Conservation (phyloP, 2,113 vertebrate genomes). For the Corythoichthys haematopterus region DNA sequence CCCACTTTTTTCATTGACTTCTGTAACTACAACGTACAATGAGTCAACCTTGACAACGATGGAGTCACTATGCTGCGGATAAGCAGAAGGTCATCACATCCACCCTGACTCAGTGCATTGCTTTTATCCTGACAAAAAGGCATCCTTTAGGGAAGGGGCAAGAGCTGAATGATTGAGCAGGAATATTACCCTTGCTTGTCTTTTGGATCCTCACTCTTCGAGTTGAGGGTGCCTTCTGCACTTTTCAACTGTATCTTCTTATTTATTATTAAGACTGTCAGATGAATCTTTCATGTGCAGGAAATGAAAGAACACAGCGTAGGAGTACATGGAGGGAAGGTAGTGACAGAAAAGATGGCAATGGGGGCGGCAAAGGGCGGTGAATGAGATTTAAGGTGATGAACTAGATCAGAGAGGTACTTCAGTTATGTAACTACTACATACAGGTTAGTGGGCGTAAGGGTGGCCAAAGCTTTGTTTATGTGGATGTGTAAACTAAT, state of each 20-base stretch:
- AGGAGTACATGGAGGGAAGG: conserved; percentile 34
- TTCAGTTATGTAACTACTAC: conserved; percentile 7
- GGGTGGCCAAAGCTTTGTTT: conserved; percentile 12
- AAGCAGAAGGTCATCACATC: conserved; percentile 13
- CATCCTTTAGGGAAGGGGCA: background rate
- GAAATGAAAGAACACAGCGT: conserved; percentile 66
- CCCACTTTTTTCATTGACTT: background rate
- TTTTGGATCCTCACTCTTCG: conserved; percentile 32
- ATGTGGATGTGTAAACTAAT: conserved; percentile 15
- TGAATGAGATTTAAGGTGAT: conserved; percentile 5
- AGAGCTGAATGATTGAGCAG: conserved; percentile 21
- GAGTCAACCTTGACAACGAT: conserved; percentile 3
- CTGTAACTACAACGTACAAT: background rate
- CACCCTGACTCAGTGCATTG: conserved; percentile 7
- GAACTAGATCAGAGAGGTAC: background rate
- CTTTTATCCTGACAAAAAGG: background rate
- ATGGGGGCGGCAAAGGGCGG: conserved; percentile 1
- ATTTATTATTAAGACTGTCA: conserved; percentile 61
- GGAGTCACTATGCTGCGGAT: conserved; percentile 1
- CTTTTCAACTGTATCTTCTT: conserved; percentile 51
- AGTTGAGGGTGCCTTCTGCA: conserved; percentile 34
- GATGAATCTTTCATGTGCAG: conserved; percentile 71
- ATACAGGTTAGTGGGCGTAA: conserved; percentile 12
- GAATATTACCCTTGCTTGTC: conserved; percentile 41
- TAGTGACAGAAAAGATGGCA: conserved; percentile 29